A percentile compares a stretch with the other conserved stretches of the same genome.
phyloP scores from a whole-genome alignment of 1,140 invertebrate species.

The Atta texana region DNA sequence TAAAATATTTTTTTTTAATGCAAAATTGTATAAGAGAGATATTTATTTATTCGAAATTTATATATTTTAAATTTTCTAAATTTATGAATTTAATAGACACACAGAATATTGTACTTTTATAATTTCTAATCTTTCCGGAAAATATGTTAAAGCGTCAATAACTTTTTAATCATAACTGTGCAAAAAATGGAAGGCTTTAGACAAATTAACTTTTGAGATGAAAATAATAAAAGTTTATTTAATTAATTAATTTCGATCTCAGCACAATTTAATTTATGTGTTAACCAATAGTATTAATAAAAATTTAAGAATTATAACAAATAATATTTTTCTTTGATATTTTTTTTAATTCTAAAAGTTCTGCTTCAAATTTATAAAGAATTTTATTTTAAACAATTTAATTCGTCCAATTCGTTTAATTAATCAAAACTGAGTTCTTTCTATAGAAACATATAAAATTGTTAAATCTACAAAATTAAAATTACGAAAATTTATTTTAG shows the following conservation, averaged over 20 bases:
- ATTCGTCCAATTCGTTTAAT: neutral
- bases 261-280: neutral
- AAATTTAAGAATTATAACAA: neutral
- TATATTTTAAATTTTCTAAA: neutral
- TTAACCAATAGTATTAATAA: neutral
- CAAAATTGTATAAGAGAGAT: neutral
- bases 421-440: neutral
- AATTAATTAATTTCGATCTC: neutral
- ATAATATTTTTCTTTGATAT: neutral
- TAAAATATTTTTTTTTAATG: neutral
- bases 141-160: neutral
- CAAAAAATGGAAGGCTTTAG: neutral
- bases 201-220: neutral
- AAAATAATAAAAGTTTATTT: neutral
- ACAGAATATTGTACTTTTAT: neutral
- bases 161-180: neutral
- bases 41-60: neutral
- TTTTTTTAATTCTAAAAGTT: neutral
- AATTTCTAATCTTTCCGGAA: neutral
- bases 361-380: neutral
- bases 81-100: neutral
- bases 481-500: neutral
- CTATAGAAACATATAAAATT: neutral
- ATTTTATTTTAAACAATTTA: neutral
- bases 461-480: neutral